Evolutionary conservation across 2,797 vertebrate genomes (phyloP).

Genomic region (Micromesistius poutassou): DNA sequence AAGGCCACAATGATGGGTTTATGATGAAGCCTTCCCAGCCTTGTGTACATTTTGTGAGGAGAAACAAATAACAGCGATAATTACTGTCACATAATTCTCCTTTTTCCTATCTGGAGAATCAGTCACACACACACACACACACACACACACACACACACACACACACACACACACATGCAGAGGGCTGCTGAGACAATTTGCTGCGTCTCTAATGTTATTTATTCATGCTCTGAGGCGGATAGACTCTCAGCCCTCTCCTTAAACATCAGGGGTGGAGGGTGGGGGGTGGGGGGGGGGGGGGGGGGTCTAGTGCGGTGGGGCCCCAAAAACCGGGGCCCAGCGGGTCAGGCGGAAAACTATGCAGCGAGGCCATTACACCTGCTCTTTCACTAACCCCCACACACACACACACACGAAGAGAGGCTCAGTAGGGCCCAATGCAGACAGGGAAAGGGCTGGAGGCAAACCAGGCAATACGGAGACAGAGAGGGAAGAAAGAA

Average conservation of each 20-base stretch:
- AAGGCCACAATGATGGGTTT: too few relatives aligned
- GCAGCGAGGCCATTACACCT: too few relatives aligned
- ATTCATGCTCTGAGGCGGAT: constrained; percentile 53
- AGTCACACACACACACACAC: not conserved
- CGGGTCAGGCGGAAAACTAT: not conserved
- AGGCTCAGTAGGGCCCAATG: not conserved
- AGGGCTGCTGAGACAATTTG: constrained; percentile 57
- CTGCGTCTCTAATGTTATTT: constrained; percentile 58
- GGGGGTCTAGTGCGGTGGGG: not conserved
- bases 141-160: not conserved
- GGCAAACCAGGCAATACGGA: not conserved
- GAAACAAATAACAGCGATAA: constrained; percentile 70
- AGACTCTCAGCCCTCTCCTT: constrained; percentile 37
- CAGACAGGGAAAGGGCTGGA: not conserved
- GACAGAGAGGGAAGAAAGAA: constrained; percentile 25
- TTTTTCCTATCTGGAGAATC: constrained; percentile 9
- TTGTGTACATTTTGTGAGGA: constrained; percentile 54
- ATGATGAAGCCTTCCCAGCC: constrained; percentile 57
- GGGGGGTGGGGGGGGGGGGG: constrained; percentile 10
- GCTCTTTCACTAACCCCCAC: too few relatives aligned
- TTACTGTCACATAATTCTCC: constrained; percentile 66
- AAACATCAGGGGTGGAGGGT: constrained; percentile 26
- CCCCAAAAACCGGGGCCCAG: not conserved
- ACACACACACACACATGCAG: not conserved
- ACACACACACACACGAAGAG: not conserved